Evolutionary conservation across 2,888 invertebrate species (phyloP), one percentile per base, ranked within the genome.

Genomic region (Cyaniris semiargus): DNA sequence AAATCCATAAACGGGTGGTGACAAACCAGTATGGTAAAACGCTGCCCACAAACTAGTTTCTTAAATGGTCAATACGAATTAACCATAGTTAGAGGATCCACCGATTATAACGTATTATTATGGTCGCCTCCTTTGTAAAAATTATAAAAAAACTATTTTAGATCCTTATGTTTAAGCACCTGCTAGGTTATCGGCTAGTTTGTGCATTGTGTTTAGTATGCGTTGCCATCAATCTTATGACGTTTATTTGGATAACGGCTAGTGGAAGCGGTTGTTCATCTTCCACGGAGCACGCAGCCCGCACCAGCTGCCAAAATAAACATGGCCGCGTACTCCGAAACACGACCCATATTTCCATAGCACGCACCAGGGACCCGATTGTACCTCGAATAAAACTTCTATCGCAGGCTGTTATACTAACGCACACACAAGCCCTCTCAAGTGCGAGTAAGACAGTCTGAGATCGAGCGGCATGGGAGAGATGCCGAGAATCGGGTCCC

Each of bases 261-360:
- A 75, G 72, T 76, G 76, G 66, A 72, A 78, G 60, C 66, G 6
- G 34, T 70, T 75, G 76, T 79, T 78, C 58, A 78, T 78, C 78
- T 77, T 79, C 78, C 78, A n/a, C 76, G 58, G 77, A 75, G 71
- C 77, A 72, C 75, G n/a, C 74, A 23, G 58, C 71, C 34, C 77
- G 76, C 80, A 83, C 83, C 90, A 90, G 84, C 90, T 91, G 91
- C 86, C 87, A 89, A 86, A 91, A 91, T 82, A 91, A 90, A 90
- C 87, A 85, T 56, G 48, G 48, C 74, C 48, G 74, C 74, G 15
- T 44, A 27, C 15, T 18, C 21, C 44, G 27, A 4, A 27, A 15
- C 18, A 66, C 15, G 66, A 66, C 18, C 27, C 66, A 66, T 66
- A 66, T 66, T 60, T 60, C 13, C 4, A 60, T 10, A 23, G 60